These are phyloP conservation scores for Agrochola macilenta DNA, from an alignment of 2,888 invertebrate genomes.

Conservation along the genomic window DNA sequence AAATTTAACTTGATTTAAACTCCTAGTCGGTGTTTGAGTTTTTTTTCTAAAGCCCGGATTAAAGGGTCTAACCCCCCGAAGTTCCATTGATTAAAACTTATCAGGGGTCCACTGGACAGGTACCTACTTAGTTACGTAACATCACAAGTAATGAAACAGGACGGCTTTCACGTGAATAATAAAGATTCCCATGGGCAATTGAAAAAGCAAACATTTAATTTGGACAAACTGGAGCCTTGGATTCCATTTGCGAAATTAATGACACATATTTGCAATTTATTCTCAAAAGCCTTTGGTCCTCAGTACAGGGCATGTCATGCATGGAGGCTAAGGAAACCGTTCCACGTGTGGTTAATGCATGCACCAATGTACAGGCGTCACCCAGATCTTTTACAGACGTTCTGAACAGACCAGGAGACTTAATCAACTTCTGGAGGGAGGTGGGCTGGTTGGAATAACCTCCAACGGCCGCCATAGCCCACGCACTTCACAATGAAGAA, in stretches of 20 bases:
- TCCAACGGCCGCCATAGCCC: too few species aligned
- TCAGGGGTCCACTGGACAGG: not conserved
- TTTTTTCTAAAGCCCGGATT: conserved; percentile 11
- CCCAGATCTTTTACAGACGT: too few species aligned
- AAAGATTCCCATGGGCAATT: conserved; percentile 49
- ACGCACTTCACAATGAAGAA: too few species aligned
- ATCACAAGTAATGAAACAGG: conserved; percentile 29
- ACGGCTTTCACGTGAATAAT: conserved; percentile 30
- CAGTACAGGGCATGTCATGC: too few species aligned
- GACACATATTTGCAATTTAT: conserved; percentile 24
- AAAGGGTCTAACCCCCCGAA: not conserved
- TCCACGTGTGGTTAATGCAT: too few species aligned
- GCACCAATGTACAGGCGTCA: too few species aligned
- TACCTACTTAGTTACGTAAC: not conserved
- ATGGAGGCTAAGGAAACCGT: too few species aligned
- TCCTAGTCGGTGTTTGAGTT: conserved; percentile 36
- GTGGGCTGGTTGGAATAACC: too few species aligned
- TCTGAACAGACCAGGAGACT: too few species aligned
- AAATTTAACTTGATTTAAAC: conserved; percentile 36
- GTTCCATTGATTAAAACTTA: conserved; percentile 21
- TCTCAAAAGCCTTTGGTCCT: not conserved
- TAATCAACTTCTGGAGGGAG: too few species aligned
- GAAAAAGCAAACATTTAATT: conserved; percentile 47
- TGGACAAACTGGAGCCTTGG: conserved; percentile 17
- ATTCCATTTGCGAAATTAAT: conserved; percentile 18